phyloP scores from a whole-genome alignment of 1,140 invertebrate species.

The Oscheius sp. region DNA sequence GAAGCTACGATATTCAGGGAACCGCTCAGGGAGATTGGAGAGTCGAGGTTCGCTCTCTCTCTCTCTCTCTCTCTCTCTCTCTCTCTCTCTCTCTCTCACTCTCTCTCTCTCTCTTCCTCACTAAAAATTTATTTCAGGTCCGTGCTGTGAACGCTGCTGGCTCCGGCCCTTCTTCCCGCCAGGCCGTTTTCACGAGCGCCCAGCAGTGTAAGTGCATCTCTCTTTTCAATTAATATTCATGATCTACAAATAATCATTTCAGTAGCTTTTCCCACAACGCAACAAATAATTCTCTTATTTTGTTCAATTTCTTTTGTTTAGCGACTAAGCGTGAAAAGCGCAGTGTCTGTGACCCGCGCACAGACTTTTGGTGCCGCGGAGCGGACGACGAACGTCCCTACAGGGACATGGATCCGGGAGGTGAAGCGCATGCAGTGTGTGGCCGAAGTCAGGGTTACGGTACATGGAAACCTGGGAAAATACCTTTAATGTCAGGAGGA shows the following conservation, averaged over 20 bases:
- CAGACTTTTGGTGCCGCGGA: conserved; percentile 58
- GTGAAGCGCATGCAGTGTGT: conserved; percentile 36
- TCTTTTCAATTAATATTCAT: too few relatives aligned
- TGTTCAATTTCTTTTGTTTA: not conserved
- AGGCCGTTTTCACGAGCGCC: conserved; percentile 18
- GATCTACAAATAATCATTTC: not conserved
- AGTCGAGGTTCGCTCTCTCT: conserved; percentile 2
- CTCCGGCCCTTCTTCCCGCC: conserved; percentile 27
- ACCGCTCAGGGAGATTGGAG: conserved; percentile 32
- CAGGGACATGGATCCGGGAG: conserved; percentile 46
- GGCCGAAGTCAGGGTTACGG: too few relatives aligned
- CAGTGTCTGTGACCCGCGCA: conserved; percentile 57
- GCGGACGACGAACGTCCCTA: conserved; percentile 33
- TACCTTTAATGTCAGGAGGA: too few relatives aligned
- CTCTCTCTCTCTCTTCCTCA: not conserved
- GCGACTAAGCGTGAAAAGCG: conserved; percentile 29
- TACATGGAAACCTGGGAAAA: too few relatives aligned
- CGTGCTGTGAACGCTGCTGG: conserved; percentile 31
- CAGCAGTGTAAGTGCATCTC: conserved; percentile 29
- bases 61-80: too few relatives aligned
- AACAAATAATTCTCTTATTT: not conserved
- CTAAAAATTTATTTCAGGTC: conserved; percentile 17
- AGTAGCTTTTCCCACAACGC: not conserved
- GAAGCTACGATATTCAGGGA: conserved; percentile 30
- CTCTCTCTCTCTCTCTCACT: too few relatives aligned